Conservation (phyloP, 2,797 vertebrate species). For the Gadopsis marmoratus region DNA sequence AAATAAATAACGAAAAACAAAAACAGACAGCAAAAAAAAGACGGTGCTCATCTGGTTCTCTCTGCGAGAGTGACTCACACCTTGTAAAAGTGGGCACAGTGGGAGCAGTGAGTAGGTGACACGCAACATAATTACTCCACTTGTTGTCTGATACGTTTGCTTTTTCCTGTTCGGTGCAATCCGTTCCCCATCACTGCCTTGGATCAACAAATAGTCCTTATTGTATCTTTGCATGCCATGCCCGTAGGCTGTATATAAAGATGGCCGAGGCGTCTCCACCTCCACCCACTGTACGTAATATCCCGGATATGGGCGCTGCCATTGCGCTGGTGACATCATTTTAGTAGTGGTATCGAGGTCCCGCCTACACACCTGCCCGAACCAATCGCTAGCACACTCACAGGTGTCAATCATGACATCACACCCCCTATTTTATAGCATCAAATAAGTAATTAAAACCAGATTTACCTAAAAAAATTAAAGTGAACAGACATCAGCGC, state of each 20-base stretch:
- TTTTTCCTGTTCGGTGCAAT: background rate
- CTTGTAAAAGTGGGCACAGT: slow-evolving; percentile 10
- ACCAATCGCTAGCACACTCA: too few relatives aligned
- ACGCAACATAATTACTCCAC: slow-evolving; percentile 31
- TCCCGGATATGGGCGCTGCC: too few relatives aligned
- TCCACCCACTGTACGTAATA: too few relatives aligned
- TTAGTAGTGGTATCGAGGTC: too few relatives aligned
- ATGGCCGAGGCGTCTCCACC: too few relatives aligned
- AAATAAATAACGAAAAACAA: slow-evolving; percentile 12
- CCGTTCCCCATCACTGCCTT: background rate
- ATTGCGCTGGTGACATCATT: too few relatives aligned
- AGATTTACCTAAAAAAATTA: too few relatives aligned
- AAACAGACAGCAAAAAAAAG: background rate
- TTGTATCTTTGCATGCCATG: background rate
- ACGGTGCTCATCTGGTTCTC: slow-evolving; percentile 1
- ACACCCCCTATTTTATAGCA: too few relatives aligned
- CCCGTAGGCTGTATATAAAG: background rate
- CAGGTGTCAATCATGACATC: too few relatives aligned
- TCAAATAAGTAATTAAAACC: too few relatives aligned
- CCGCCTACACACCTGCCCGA: too few relatives aligned
- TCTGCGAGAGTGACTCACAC: slow-evolving; percentile 36
- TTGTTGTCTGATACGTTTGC: slow-evolving; percentile 31
- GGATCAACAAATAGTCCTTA: slow-evolving; percentile 6
- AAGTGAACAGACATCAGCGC: too few relatives aligned
- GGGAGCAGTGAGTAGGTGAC: slow-evolving; percentile 8